These are phyloP conservation scores for Ptyas mucosa DNA, from an alignment of 2,113 vertebrate species.

Conservation along the genomic window DNA sequence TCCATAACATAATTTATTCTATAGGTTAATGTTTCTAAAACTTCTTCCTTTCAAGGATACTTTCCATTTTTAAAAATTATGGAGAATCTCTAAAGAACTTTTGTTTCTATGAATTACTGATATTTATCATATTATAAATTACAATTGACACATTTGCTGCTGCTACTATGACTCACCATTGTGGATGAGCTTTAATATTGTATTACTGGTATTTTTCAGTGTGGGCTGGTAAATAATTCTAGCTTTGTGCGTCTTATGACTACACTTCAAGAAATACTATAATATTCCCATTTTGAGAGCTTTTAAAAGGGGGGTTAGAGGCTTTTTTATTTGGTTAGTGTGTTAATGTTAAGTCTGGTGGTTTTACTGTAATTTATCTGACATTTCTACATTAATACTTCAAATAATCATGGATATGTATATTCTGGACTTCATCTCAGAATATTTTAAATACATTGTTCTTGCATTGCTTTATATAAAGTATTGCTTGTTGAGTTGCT, in stretches of 20 bases:
- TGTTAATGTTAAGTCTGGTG: background rate
- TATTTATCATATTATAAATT: background rate
- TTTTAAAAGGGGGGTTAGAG: background rate
- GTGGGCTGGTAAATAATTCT: background rate
- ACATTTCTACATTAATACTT: background rate
- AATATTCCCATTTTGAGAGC: background rate
- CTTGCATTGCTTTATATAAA: background rate
- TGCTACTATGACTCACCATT: background rate
- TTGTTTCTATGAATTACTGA: background rate
- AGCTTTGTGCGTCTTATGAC: background rate
- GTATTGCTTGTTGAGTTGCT: background rate
- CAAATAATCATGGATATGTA: background rate
- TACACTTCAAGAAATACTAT: background rate
- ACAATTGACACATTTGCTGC: background rate
- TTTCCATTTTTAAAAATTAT: background rate
- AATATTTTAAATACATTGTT: background rate
- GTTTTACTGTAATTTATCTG: background rate
- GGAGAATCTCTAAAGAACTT: background rate
- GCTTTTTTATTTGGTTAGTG: background rate
- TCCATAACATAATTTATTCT: background rate
- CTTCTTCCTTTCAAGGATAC: background rate
- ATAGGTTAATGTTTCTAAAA: background rate
- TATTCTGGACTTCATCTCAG: background rate
- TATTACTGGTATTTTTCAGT: background rate
- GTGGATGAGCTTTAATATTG: background rate